Evolutionary conservation across 2,888 invertebrate species (phyloP), one percentile per base, ranked within the genome.

Genomic region (Podabrus alpinus): DNA sequence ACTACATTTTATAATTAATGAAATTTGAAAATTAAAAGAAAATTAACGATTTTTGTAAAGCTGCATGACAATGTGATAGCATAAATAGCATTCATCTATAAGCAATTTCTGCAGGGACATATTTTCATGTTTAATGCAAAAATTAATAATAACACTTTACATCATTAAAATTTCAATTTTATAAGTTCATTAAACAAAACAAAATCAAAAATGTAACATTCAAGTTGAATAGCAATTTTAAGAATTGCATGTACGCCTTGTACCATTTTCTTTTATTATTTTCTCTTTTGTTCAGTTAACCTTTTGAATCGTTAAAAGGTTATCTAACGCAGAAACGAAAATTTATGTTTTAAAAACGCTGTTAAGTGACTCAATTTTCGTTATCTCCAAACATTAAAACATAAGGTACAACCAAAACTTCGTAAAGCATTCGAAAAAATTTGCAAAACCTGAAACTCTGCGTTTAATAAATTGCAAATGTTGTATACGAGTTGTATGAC

Each of bases 281-380:
- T 64, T 64, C 21, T 19, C 62, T 64, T 64, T 64, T 64, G 62
- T 64, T 64, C 62, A 21, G 19, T 19, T 64, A 64, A 64, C 62
- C 62, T 64, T 45, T 64, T 64, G 62, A 64, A 64, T 17, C 62
- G 62, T 64, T 64, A 64, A 64, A 64, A 64, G 62, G 62, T 64
- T 64, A 64, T 64, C 62, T 64, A 64, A 64, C 21, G 62, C 62
- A 64, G 62, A 64, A 64, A 64, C 62, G 62, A 64, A 64, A 64
- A 64, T 64, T 64, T 64, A 64, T 64, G 62, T 64, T 64, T 64
- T 64, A 64, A 64, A 64, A 64, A 64, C 19, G 17, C 62, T 64
- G 62, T 64, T 64, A 64, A 64, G 21, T 64, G 62, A 64, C 19
- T 64, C 19, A 64, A 64, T 64, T 64, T 64, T 64, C 19, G 62